phyloP scores from a whole-genome alignment of 2,113 vertebrate genomes.

The Pithys albifrons region DNA sequence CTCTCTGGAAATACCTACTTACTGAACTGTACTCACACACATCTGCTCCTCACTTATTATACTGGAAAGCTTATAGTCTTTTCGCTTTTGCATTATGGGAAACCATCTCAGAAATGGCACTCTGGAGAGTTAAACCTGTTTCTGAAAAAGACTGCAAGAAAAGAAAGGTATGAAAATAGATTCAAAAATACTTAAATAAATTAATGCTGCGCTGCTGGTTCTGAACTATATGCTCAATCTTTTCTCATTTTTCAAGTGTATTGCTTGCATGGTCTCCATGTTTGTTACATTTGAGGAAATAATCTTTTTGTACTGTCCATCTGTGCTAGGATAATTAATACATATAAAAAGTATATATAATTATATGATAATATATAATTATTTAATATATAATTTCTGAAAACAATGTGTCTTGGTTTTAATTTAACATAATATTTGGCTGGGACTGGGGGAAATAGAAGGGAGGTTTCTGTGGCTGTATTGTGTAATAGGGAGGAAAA shows the following conservation, averaged over 20 bases:
- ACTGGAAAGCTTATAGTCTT: background rate
- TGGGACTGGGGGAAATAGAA: background rate
- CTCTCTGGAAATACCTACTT: constrained; percentile 30
- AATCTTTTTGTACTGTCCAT: background rate
- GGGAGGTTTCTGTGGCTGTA: background rate
- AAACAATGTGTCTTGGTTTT: background rate
- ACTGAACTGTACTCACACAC: background rate
- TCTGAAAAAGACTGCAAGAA: constrained; percentile 1
- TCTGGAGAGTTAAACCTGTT: constrained; percentile 13
- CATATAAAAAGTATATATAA: no score
- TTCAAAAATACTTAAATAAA: background rate
- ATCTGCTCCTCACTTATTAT: background rate
- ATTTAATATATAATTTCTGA: background rate
- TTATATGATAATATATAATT: background rate
- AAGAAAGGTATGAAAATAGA: constrained; percentile 11
- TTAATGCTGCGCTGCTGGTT: background rate
- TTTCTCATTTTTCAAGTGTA: background rate
- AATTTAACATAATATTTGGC: background rate
- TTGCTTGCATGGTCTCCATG: background rate
- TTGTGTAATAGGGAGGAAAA: background rate
- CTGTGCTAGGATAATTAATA: background rate
- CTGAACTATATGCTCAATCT: background rate
- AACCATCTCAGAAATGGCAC: constrained; percentile 11
- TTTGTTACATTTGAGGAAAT: background rate
- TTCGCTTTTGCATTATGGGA: constrained; percentile 1